Percentiles rank a stretch among this genome's conserved stretches.
These are phyloP conservation scores for Zygaena filipendulae DNA, from an alignment of 2,888 invertebrate species.

Conservation along the genomic window DNA sequence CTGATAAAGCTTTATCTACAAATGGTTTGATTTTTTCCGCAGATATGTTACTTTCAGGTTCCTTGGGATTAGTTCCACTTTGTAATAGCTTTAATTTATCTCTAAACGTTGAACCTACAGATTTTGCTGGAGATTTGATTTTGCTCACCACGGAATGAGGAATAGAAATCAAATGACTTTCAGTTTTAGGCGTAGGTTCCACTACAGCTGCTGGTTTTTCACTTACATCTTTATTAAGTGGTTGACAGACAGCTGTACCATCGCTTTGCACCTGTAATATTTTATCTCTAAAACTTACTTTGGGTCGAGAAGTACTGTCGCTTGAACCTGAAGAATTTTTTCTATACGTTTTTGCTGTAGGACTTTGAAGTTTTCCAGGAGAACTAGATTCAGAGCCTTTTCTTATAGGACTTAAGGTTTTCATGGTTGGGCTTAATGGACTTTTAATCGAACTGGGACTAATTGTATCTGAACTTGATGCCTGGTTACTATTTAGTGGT, in stretches of 20 bases:
- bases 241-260: slow-evolving; percentile 56
- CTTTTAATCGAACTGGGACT: slow-evolving; percentile 63
- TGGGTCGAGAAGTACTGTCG: slow-evolving; percentile 54
- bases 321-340: slow-evolving; percentile 60
- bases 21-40: slow-evolving; percentile 36
- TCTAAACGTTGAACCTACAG: slow-evolving; percentile 53
- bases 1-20: slow-evolving; percentile 35
- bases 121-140: slow-evolving; percentile 63
- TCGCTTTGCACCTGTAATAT: slow-evolving; percentile 69
- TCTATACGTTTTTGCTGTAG: slow-evolving; percentile 52
- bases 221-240: slow-evolving; percentile 44
- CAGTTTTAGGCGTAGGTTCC: slow-evolving; percentile 56
- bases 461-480: slow-evolving; percentile 62
- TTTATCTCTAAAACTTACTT: slow-evolving; percentile 72
- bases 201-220: slow-evolving; percentile 56
- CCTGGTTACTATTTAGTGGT: slow-evolving; percentile 48
- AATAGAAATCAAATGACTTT: slow-evolving; percentile 55
- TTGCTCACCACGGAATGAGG: slow-evolving; percentile 63
- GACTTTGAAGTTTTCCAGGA: slow-evolving; percentile 58
- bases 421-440: slow-evolving; percentile 59
- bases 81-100: slow-evolving; percentile 61
- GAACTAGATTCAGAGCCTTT: slow-evolving; percentile 61
- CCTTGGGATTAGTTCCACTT: slow-evolving; percentile 37
- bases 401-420: slow-evolving; percentile 56
- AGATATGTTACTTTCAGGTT: slow-evolving; percentile 25